Evolutionary conservation across 2,113 vertebrate genomes (phyloP).

Genomic region (Camarhynchus parvulus): DNA sequence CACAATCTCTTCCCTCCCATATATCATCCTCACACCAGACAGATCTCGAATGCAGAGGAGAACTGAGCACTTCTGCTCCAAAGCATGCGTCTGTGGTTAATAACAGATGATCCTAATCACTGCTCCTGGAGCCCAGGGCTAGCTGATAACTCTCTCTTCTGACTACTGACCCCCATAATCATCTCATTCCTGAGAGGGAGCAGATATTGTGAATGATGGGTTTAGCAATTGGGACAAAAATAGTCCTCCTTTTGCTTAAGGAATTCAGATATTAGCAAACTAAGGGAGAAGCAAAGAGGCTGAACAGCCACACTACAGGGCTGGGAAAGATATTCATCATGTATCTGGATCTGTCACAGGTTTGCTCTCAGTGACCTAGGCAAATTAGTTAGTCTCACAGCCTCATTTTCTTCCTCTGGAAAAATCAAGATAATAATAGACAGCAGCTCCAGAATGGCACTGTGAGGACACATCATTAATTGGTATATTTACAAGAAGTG

Average conservation of each 20-base stretch:
- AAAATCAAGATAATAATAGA: neutral
- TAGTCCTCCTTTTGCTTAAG: neutral
- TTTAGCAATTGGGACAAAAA: slow-evolving; percentile 38
- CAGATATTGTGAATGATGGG: neutral
- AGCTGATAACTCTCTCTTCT: slow-evolving; percentile 42
- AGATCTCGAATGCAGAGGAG: neutral
- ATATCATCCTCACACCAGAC: slow-evolving; percentile 45
- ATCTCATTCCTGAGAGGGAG: slow-evolving; percentile 37
- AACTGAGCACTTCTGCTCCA: slow-evolving; percentile 37
- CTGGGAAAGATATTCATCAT: neutral
- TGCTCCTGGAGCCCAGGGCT: slow-evolving; percentile 13
- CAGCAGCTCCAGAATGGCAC: neutral
- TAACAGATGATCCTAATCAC: slow-evolving; percentile 61
- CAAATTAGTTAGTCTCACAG: neutral
- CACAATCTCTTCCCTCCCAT: slow-evolving; percentile 49
- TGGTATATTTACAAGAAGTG: neutral
- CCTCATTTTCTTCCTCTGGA: neutral
- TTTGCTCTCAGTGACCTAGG: neutral
- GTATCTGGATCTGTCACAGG: neutral
- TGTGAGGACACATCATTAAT: neutral
- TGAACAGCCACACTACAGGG: neutral
- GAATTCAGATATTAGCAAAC: slow-evolving; percentile 21
- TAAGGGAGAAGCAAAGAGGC: neutral
- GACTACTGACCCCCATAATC: slow-evolving; percentile 36
- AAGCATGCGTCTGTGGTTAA: neutral